These are phyloP conservation scores for Yoshiicerus persimilis DNA, from an alignment of 1,140 invertebrate genomes.

Conservation along the genomic window DNA sequence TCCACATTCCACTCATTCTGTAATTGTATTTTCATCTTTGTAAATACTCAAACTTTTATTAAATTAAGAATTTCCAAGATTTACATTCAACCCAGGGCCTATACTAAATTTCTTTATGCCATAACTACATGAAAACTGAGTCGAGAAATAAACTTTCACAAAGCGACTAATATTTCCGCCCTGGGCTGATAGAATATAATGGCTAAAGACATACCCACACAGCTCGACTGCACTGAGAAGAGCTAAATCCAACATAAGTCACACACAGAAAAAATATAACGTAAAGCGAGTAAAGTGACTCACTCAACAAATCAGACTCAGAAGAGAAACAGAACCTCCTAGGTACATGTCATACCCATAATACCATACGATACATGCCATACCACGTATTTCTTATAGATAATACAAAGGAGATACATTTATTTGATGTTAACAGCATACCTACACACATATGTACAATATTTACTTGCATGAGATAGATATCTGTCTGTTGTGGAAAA, in stretches of 20 bases:
- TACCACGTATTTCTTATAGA: neutral
- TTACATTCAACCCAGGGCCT: neutral
- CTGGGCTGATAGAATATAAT: neutral
- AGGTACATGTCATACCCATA: no score
- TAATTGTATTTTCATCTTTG: neutral
- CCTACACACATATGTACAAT: neutral
- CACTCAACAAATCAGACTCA: slow-evolving; percentile 24
- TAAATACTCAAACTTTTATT: neutral
- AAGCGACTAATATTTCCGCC: neutral
- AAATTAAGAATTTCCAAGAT: neutral
- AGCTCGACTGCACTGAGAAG: no score
- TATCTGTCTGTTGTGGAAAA: neutral
- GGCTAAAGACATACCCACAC: neutral
- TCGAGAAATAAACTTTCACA: neutral
- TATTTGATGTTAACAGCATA: neutral
- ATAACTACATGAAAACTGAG: no score
- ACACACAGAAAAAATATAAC: neutral
- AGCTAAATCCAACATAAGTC: neutral
- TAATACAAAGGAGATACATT: neutral
- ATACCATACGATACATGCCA: no score
- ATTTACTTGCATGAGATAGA: neutral
- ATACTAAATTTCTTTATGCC: no score
- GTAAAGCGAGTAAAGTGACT: neutral
- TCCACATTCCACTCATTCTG: neutral
- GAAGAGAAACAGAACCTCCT: no score